phyloP scores from a whole-genome alignment of 2,113 vertebrate species.

The Prionailurus bengalensis region DNA sequence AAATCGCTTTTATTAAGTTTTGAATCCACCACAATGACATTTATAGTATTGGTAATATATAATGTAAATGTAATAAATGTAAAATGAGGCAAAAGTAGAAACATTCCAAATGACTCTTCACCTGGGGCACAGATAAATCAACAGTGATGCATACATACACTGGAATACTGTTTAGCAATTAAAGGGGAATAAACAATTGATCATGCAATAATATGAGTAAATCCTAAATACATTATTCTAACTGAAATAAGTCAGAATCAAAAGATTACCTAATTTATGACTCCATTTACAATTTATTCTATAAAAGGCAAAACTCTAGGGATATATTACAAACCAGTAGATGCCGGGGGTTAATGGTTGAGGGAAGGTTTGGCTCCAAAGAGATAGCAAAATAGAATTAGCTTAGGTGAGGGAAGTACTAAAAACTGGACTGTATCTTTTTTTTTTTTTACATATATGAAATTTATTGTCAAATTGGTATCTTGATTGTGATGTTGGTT shows the following conservation, averaged over 20 bases:
- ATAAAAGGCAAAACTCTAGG: not conserved
- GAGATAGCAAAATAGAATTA: not conserved
- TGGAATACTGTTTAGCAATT: not conserved
- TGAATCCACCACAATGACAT: not conserved
- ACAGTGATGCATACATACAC: too few species aligned
- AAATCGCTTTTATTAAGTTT: not conserved
- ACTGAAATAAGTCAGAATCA: not conserved
- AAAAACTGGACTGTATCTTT: too few species aligned
- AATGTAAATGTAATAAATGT: not conserved
- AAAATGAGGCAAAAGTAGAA: not conserved
- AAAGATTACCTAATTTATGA: not conserved
- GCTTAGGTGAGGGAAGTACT: accelerated
- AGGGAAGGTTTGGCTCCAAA: not conserved
- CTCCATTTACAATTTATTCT: not conserved
- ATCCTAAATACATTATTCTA: not conserved
- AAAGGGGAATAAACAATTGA: not conserved
- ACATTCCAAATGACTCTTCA: not conserved
- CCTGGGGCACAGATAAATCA: not conserved
- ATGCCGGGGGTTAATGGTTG: too few species aligned
- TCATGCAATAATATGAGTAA: not conserved
- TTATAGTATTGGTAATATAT: not conserved
- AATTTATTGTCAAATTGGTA: too few species aligned
- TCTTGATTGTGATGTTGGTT: not conserved
- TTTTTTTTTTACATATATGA: too few species aligned
- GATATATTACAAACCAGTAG: not conserved